phyloP scores from a whole-genome alignment of 2,113 vertebrate species.

The Entomyzon cyanotis region DNA sequence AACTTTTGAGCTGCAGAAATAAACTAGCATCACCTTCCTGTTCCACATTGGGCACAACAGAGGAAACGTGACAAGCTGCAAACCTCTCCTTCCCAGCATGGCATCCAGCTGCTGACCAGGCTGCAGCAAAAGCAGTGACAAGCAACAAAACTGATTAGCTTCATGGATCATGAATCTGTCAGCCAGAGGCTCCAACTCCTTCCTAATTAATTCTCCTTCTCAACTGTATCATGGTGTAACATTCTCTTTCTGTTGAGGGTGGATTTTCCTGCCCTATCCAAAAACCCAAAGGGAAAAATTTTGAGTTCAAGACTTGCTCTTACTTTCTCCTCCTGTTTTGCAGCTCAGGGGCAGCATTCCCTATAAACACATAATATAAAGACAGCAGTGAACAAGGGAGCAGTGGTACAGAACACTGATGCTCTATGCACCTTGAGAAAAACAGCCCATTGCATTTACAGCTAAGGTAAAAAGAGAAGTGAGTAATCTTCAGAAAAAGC shows the following conservation, averaged over 20 bases:
- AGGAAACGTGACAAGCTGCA: neutral
- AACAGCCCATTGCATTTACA: neutral
- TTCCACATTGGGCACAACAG: neutral
- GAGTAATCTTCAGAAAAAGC: neutral
- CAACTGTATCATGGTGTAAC: neutral
- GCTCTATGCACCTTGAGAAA: neutral
- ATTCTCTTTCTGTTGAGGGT: neutral
- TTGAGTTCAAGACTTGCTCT: neutral
- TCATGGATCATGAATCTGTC: conserved; percentile 16
- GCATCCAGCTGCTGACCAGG: neutral
- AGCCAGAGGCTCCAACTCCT: conserved; percentile 20
- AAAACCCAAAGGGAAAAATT: neutral
- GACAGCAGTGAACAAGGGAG: neutral
- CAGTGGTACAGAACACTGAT: neutral
- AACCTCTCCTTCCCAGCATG: neutral
- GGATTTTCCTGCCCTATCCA: neutral
- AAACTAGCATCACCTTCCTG: neutral
- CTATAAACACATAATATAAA: neutral
- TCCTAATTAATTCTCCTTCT: conserved; percentile 42
- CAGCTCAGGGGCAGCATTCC: neutral
- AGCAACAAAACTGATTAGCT: neutral
- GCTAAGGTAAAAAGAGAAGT: neutral
- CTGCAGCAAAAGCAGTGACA: neutral
- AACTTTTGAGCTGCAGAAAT: neutral
- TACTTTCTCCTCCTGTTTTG: neutral